These are phyloP conservation scores for Alouatta palliata DNA, from an alignment of 2,113 vertebrate species.

Conservation along the genomic window DNA sequence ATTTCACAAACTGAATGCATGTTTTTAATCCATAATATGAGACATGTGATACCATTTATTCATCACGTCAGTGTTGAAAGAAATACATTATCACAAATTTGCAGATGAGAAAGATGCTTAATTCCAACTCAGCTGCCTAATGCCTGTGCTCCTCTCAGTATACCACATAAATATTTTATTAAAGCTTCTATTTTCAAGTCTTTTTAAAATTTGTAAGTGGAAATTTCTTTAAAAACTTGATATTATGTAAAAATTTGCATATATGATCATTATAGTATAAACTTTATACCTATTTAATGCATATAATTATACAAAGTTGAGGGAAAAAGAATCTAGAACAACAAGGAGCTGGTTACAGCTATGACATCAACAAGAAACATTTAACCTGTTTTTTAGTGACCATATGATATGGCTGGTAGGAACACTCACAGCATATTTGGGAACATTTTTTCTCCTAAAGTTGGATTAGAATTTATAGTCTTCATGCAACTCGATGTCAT, in stretches of 20 bases:
- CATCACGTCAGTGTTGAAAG: neutral
- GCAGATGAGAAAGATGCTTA: neutral
- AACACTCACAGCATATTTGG: neutral
- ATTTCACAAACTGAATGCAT: neutral
- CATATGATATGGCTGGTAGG: neutral
- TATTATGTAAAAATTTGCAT: neutral
- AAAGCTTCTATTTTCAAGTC: neutral
- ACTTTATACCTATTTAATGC: neutral
- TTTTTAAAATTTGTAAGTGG: neutral
- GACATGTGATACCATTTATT: neutral
- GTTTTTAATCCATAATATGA: neutral
- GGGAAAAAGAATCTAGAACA: neutral
- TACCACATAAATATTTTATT: neutral
- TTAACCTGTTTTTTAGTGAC: neutral
- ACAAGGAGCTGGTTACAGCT: neutral
- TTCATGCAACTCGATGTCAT: neutral
- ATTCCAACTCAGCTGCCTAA: neutral
- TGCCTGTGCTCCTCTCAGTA: neutral
- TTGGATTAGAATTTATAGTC: neutral
- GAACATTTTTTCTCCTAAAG: neutral
- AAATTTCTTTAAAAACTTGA: neutral
- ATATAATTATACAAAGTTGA: neutral
- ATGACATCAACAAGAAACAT: neutral
- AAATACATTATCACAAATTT: neutral
- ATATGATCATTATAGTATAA: neutral